Base-by-base conservation (phyloP, 2,797 vertebrate species). In the Gastrophryne carolinensis region DNA sequence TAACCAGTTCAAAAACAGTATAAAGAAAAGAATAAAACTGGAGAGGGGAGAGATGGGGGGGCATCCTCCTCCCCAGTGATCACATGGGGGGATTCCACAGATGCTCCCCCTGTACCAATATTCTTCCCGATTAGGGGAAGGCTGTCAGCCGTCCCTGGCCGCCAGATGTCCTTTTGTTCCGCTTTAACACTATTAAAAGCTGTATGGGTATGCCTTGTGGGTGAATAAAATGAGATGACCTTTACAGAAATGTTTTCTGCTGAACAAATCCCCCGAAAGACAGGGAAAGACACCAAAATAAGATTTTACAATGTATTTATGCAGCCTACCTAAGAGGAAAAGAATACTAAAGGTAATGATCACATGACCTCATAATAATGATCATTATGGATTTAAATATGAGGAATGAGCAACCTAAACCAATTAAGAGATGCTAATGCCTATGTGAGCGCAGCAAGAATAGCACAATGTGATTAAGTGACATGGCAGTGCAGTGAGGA, bases 281-380 rank as follows among this genome's bases (percentile, higher is more conserved):
- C 32, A 37, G 4, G 6, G 49, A 30, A 19, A 74, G 27, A 60
- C n/a, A 67, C 56, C 57, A 30, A 30, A 67, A 58, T 66, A 49
- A 58, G 19, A 71, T 41, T 56, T 57, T 49, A 24, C 50, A 71
- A 39, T 21, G 58, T 30, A 37, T 50, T 57, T 5, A 24, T 24
- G n/a, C 21, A n/a, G 24, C 53, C 1, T 8, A 49, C 26, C 11
- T n/a, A 26, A 60, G 37, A 71, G 23, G 47, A 52, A 41, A 68
- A 67, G 61, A 35, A 67, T 44, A 37, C 56, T 70, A 47, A 64
- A 57, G 65, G 35, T 56, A 71, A 27, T 57, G 50, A 50, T 77
- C 60, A 77, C 15, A 5, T 77, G 66, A 64, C 39, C 57, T n/a
- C 3, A 29, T 70, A 70, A 77, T 77, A 56, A 62, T 64, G 58